Base-by-base conservation (phyloP, 2,888 invertebrate genomes). In the Tanypteryx hageni region DNA sequence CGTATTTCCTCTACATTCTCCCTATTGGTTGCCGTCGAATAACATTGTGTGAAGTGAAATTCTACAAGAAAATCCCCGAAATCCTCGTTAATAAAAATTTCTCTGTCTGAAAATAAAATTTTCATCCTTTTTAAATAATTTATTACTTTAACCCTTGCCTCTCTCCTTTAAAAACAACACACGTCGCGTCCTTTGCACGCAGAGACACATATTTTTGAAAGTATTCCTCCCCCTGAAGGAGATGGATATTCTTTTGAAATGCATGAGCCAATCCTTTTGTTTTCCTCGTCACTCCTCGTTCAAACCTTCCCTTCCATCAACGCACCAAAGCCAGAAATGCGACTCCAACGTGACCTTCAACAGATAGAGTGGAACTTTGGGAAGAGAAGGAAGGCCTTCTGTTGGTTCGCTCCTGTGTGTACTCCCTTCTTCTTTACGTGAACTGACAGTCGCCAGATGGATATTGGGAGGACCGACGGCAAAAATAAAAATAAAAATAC, bases 201-300 rank as follows among this genome's bases (percentile, higher is more conserved):
- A 76, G 22, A 27, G 27, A 76, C 76, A 22, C 27, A 22, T 76
- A 76, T 76, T 76, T 76, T 27, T 76, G 13, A 27, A 22, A 68
- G 68, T n/a, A 68, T 68, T 27, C 27, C 76, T 27, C 27, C 76
- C 76, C 22, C 76, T 27, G 22, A 76, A 76, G 76, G 76, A 76
- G 76, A 76, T 76, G 76, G 76, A 76, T 76, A 27, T 22, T 76
- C 76, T 76, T 76, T 76, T 76, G 76, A 76, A 76, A 76, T 76
- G 76, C 76, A 76, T 76, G 76, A 76, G 76, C 76, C 76, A 76
- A 76, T 76, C 76, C 76, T 76, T 76, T 76, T 76, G 76, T 76
- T 76, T 76, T 27, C 13, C 27, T 22, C 76, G 76, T 76, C 76
- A 76, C 76, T 44, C 44, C 44, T 44, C 44, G 44, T 44, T 44